Base-by-base conservation (phyloP, 2,888 invertebrate genomes). In the Drosophila greeni region DNA sequence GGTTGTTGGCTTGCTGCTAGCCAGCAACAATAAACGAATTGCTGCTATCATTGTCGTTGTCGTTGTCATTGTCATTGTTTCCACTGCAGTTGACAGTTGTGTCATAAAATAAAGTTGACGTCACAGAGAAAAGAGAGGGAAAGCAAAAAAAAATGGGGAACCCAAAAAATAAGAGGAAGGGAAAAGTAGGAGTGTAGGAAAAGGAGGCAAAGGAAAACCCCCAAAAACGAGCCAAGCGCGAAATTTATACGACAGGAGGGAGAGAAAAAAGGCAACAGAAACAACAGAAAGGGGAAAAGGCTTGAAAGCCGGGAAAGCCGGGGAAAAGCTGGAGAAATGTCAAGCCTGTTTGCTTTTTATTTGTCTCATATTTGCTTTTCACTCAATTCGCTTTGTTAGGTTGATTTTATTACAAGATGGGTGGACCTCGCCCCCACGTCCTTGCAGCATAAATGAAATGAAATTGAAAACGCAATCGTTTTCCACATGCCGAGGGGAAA, bases 331-430 rank as follows among this genome's bases (percentile, higher is more conserved):
- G 56, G 49, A 60, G 65, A 52, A 57, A 53, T 56, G 57, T 66
- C 56, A 64, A 65, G 60, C 58, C 74, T 82, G 72, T 83, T 81
- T 83, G 69, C 73, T 59, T 82, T 84, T 84, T 82, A 83, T 80
- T 81, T 81, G 85, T 83, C 83, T 77, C 83, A 84, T 85, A 82
- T 85, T 86, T 85, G 87, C 81, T 74, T 80, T 84, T 77, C 85
- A 85, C 86, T 86, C 83, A 84, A 82, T 82, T 83, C 86, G 76
- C 83, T 86, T 84, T 85, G 85, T 86, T 82, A 71, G 76, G 66
- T 76, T 78, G 74, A 81, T 85, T 85, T 85, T 81, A 82, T 84
- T 73, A 80, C 80, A 59, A 52, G 33, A 37, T 33, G 47, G 23
- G 40, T 20, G 40, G 37, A 12, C 26, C n/a, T n/a, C n/a, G 20